A percentile compares a stretch with the other conserved stretches of the same genome.
Conservation (phyloP, 2,888 invertebrate genomes). For the Syrphus vitripennis region DNA sequence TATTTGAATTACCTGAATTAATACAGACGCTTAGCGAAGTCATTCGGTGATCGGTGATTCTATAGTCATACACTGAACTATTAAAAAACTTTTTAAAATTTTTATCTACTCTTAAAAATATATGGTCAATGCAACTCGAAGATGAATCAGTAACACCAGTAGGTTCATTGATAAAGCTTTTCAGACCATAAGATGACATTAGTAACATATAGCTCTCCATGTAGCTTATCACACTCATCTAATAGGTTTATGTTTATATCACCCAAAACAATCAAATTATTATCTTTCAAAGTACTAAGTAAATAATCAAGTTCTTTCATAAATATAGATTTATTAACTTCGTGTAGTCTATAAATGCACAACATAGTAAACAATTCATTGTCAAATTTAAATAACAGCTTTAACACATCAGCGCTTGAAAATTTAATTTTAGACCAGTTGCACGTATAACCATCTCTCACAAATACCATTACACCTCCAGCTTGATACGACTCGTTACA, state of each 20-base stretch:
- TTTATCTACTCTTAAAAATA: background rate
- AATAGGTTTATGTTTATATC: background rate
- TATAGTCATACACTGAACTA: background rate
- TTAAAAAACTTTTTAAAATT: background rate
- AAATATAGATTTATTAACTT: background rate
- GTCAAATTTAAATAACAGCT: background rate
- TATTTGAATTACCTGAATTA: no score
- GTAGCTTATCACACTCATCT: background rate
- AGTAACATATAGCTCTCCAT: no score
- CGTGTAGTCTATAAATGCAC: background rate
- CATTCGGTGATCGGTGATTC: no score
- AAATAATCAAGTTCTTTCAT: background rate
- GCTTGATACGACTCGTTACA: slow-evolving; percentile 20
- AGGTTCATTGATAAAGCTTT: no score
- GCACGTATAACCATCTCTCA: slow-evolving; percentile 1
- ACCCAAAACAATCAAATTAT: background rate
- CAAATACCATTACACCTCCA: slow-evolving; percentile 22
- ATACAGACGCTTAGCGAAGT: no score
- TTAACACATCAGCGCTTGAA: background rate
- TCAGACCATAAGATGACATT: no score
- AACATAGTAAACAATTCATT: background rate
- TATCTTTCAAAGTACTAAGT: background rate
- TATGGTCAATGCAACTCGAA: background rate
- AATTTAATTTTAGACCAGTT: no score
- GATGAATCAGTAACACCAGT: no score